Percentiles rank a stretch among this genome's conserved stretches.
Evolutionary conservation across 2,888 invertebrate species (phyloP).

Genomic region (Macropis europaea): DNA sequence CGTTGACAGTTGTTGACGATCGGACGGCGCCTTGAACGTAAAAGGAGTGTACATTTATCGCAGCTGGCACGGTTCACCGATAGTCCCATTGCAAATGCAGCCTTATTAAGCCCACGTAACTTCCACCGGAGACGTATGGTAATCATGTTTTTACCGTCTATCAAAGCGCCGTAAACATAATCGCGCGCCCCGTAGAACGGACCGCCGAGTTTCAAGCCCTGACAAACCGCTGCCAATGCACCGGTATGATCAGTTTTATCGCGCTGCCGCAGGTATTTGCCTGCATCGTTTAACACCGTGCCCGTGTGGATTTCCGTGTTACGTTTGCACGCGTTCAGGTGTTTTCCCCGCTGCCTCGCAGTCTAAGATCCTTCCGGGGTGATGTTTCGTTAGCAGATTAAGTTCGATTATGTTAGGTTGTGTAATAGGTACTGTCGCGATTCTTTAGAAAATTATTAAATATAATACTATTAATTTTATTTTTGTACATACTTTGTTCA

Average conservation of each 20-base stretch:
- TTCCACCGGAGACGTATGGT: constrained; percentile 26
- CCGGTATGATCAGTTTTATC: neutral
- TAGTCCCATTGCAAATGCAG: constrained; percentile 2
- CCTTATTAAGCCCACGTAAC: constrained; percentile 40
- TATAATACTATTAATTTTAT: too few species aligned
- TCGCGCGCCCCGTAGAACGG: constrained; percentile 25
- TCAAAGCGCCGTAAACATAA: constrained; percentile 65
- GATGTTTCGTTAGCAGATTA: too few species aligned
- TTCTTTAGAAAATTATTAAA: too few species aligned
- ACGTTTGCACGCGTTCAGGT: too few species aligned
- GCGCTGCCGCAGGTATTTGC: too few species aligned
- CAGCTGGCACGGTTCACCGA: constrained; percentile 5
- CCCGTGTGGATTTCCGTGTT: too few species aligned
- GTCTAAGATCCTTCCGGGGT: too few species aligned
- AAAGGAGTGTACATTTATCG: constrained; percentile 34
- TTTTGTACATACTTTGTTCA: too few species aligned
- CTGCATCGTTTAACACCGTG: too few species aligned
- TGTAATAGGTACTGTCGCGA: too few species aligned
- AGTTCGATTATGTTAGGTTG: too few species aligned
- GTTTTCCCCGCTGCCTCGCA: too few species aligned
- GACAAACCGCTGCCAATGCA: neutral
- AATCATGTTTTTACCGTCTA: constrained; percentile 60
- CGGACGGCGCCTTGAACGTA: constrained; percentile 31
- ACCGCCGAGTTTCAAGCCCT: neutral
- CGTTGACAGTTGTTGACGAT: constrained; percentile 32